These are phyloP conservation scores for Chunga burmeisteri DNA, from an alignment of 2,113 vertebrate species.

Conservation along the genomic window DNA sequence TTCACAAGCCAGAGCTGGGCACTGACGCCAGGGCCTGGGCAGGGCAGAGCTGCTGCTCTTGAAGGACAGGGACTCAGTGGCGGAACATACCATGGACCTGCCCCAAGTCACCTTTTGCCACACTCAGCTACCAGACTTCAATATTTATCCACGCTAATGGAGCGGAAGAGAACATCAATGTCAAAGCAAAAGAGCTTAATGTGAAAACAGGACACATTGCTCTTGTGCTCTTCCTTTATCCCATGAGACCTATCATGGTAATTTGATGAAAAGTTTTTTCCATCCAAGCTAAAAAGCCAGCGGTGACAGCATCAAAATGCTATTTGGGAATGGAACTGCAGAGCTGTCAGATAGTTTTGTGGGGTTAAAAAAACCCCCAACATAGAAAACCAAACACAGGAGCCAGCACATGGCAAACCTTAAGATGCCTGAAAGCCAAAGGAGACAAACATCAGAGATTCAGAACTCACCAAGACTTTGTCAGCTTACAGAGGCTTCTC, in stretches of 20 bases:
- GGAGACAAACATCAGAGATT: background rate
- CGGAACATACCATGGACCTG: background rate
- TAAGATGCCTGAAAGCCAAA: background rate
- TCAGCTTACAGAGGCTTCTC: background rate
- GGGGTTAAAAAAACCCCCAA: background rate
- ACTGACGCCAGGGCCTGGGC: background rate
- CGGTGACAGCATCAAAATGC: conserved; percentile 32
- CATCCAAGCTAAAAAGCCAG: conserved; percentile 11
- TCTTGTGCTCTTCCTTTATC: background rate
- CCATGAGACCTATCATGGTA: background rate
- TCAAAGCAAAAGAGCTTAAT: background rate
- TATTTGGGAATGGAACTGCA: conserved; percentile 28
- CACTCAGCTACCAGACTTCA: background rate
- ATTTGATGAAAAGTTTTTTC: conserved; percentile 30
- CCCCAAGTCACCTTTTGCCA: background rate
- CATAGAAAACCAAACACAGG: background rate
- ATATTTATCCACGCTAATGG: background rate
- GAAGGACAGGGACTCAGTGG: background rate
- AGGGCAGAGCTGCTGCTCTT: background rate
- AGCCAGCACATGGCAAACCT: background rate
- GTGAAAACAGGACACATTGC: background rate
- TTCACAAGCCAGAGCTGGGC: background rate
- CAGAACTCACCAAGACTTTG: background rate
- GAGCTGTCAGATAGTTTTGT: background rate
- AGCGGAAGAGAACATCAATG: background rate